Evolutionary conservation across 2,888 invertebrate species (phyloP).

Genomic region (Germaria angustata): DNA sequence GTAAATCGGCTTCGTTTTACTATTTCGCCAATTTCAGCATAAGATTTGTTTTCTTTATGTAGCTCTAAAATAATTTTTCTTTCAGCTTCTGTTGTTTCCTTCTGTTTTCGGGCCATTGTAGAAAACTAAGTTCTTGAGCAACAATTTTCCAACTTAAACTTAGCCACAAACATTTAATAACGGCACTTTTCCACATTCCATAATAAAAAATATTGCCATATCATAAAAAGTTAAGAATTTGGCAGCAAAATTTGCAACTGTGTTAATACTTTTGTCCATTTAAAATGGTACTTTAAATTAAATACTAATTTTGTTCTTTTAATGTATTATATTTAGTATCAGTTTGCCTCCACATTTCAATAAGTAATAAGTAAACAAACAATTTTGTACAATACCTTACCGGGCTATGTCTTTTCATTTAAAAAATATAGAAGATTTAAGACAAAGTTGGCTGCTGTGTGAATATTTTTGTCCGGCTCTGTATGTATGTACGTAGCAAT

Average conservation of each 20-base stretch:
- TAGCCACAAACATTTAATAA: neutral
- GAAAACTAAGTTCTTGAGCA: neutral
- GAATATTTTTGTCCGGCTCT: neutral
- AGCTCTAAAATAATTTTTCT: neutral
- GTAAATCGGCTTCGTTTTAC: neutral
- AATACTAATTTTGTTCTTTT: too few relatives aligned
- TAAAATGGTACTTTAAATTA: too few relatives aligned
- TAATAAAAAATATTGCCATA: neutral
- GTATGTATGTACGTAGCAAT: neutral
- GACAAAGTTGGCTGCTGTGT: neutral
- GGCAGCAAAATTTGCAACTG: too few relatives aligned
- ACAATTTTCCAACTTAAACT: neutral
- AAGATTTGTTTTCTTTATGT: neutral
- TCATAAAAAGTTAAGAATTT: neutral
- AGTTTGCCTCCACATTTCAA: too few relatives aligned
- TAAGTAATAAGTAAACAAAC: too few relatives aligned
- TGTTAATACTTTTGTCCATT: too few relatives aligned
- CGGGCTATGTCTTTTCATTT: too few relatives aligned
- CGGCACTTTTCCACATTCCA: neutral
- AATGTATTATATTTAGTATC: too few relatives aligned
- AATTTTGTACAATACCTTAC: too few relatives aligned
- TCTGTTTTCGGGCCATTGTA: neutral
- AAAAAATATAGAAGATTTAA: too few relatives aligned
- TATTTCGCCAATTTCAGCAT: neutral
- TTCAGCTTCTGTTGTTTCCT: neutral